Base-by-base conservation (phyloP, 1,140 invertebrate species). In the Chelonus insularis region DNA sequence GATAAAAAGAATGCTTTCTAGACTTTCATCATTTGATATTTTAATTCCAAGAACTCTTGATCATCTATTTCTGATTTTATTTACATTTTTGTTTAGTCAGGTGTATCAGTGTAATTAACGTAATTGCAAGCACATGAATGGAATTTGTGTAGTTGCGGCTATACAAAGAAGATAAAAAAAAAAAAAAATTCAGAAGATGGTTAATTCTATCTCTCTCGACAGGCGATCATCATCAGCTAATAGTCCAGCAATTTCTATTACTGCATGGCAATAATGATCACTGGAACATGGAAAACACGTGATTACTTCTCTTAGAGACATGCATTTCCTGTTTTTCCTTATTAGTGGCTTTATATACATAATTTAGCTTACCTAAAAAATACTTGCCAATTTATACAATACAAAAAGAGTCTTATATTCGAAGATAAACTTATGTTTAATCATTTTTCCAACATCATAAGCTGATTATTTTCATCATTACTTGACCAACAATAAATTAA, bases 221-320 rank as follows among this genome's bases (percentile, higher is more conserved):
- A 16, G n/a, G n/a, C 14, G 16, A 59, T 51, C 36, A 60, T 60
- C 29, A 43, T 52, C 58, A 23, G 41, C 50, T 55, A 59, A 63
- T 63, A 37, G 57, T 51, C 57, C 20, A 50, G 50, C 50, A 59
- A 63, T 59, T 63, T 63, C 48, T 54, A 62, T 51, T 57, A 62
- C 3, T 29, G 25, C 25, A 29, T 3, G 7, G 25, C 41, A 16
- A 43, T 43, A 16, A 63, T 51, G 57, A 63, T 50, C 45, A 16
- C 2, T 16, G 37, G n/a, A 59, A 63, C 50, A 63, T 59, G 57
- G 51, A 54, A 59, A 63, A 63, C 57, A 54, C 45, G 37, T 37
- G 39, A 63, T 39, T 57, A 39, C 18, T 43, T 16, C 18, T 43
- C 14, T 7, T 14, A 12, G 41, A 43, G 41, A 43, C 41, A 43